Conservation (phyloP, 2,113 vertebrate genomes). For the Pionites leucogaster region DNA sequence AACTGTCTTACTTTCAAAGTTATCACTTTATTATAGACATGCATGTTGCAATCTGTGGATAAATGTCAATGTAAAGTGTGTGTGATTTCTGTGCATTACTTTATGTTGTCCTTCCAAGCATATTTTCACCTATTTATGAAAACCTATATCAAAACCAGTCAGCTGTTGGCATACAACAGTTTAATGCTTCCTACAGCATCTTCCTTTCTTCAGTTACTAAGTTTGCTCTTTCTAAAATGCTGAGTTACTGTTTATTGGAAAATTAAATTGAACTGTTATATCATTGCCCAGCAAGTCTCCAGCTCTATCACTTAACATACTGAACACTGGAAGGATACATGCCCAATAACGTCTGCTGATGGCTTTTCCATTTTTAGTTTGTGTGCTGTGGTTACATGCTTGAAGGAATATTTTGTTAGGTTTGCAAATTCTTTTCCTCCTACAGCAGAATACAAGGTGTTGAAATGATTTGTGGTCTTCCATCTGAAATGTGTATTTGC, state of each 20-base stretch:
- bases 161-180: background rate
- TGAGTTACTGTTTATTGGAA: background rate
- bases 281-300: accelerated
- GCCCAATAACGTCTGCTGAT: background rate
- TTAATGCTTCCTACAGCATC: background rate
- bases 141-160: background rate
- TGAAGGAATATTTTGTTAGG: background rate
- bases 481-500: background rate
- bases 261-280: background rate
- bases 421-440: background rate
- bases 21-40: background rate
- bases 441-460: background rate
- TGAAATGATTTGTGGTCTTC: background rate
- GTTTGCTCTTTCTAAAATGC: background rate
- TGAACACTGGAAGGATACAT: background rate
- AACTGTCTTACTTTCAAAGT: background rate
- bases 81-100: background rate
- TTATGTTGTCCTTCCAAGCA: background rate
- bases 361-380: background rate
- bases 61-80: background rate
- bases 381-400: background rate
- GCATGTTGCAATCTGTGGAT: background rate
- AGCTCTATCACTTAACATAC: background rate
- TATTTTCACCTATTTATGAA: background rate
- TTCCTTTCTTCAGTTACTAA: background rate